These are phyloP conservation scores for Coleophora flavipennella DNA, from an alignment of 2,888 invertebrate species.

Conservation along the genomic window DNA sequence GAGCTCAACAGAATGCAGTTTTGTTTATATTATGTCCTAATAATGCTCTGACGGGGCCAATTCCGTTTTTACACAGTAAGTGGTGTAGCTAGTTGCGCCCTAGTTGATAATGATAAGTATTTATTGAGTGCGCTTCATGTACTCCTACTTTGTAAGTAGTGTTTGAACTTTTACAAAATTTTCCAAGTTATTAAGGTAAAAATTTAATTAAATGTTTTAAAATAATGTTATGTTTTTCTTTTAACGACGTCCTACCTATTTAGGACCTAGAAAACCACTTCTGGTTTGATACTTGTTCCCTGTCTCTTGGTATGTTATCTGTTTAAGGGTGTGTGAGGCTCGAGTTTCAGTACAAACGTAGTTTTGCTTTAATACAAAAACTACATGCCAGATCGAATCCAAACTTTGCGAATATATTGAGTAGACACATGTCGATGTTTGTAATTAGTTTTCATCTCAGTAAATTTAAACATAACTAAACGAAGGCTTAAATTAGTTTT, in stretches of 20 bases:
- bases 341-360: too few relatives aligned
- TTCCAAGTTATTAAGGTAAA: slow-evolving; percentile 66
- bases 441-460: too few relatives aligned
- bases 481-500: too few relatives aligned
- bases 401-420: too few relatives aligned
- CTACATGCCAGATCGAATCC: too few relatives aligned
- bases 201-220: slow-evolving; percentile 65
- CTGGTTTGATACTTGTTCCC: too few relatives aligned
- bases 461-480: too few relatives aligned
- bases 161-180: slow-evolving; percentile 63
- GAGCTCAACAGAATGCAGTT: slow-evolving; percentile 37
- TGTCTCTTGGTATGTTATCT: too few relatives aligned
- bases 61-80: slow-evolving; percentile 27
- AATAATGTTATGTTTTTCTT: slow-evolving; percentile 14
- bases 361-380: too few relatives aligned
- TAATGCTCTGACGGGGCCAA: slow-evolving; percentile 54
- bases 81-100: slow-evolving; percentile 17
- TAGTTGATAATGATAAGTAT: slow-evolving; percentile 63
- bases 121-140: slow-evolving; percentile 45
- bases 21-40: slow-evolving; percentile 7
- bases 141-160: slow-evolving; percentile 43
- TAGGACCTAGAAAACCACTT: too few relatives aligned
- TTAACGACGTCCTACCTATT: not conserved
- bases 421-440: too few relatives aligned
- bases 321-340: too few relatives aligned